Conservation (phyloP, 53 echinoderm and acorn worm genomes). For the Temnopleurus reevesii region DNA sequence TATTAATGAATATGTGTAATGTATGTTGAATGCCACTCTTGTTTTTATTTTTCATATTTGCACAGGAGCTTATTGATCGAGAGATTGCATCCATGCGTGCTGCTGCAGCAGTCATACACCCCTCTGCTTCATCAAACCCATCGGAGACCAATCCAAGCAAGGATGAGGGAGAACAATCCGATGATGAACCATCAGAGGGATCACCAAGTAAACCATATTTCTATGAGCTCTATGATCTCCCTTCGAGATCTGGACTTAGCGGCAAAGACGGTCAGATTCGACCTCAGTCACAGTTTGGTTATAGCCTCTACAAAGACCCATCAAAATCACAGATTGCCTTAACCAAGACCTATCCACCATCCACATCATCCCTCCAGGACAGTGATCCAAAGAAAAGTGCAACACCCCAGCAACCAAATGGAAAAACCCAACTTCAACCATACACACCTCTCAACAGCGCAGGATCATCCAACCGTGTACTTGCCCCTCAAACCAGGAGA, state of each 20-base stretch:
- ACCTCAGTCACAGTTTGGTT: constrained; percentile 27
- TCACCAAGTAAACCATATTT: constrained; percentile 44
- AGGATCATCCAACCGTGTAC: not conserved
- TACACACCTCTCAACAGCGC: constrained; percentile 28
- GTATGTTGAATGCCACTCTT: not conserved
- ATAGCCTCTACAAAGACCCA: constrained; percentile 29
- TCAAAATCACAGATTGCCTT: not conserved
- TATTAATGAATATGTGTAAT: too few species aligned
- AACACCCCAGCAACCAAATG: not conserved
- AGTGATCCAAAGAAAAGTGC: not conserved
- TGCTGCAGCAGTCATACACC: constrained; percentile 72
- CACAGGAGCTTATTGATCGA: constrained; percentile 67
- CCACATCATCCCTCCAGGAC: not conserved
- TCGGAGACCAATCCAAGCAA: not conserved
- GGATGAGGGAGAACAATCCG: not conserved
- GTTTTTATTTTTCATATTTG: not conserved
- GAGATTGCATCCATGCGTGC: constrained; percentile 86
- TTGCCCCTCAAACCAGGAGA: constrained; percentile 4
- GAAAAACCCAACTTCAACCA: constrained; percentile 8
- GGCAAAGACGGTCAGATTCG: not conserved
- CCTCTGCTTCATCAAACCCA: constrained; percentile 1
- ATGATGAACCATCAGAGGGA: not conserved
- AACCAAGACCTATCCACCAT: constrained; percentile 34
- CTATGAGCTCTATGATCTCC: constrained; percentile 31
- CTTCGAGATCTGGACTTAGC: not conserved